These are phyloP conservation scores for Nilaparvata lugens DNA, from an alignment of 1,140 invertebrate species.

Conservation along the genomic window DNA sequence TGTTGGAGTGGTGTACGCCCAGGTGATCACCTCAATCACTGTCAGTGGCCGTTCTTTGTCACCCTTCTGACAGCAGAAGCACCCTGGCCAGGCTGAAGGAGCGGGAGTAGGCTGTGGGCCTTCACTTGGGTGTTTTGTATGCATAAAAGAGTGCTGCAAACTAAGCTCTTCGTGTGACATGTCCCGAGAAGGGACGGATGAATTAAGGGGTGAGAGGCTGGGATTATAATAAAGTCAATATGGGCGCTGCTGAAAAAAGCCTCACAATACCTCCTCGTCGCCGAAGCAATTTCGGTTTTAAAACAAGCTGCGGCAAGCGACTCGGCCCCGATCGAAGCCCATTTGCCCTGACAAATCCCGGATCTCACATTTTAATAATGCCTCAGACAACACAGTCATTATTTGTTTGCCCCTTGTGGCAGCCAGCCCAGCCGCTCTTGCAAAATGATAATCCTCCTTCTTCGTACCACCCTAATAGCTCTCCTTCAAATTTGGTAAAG, in stretches of 20 bases:
- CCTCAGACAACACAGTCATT: slow-evolving; percentile 4
- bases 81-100: not conserved
- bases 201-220: slow-evolving; percentile 4
- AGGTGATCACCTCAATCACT: slow-evolving; percentile 3
- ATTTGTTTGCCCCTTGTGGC: slow-evolving; percentile 1
- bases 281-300: slow-evolving; percentile 3
- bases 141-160: not conserved
- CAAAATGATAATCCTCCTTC: not conserved
- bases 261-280: not conserved
- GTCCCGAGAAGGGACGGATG: not conserved
- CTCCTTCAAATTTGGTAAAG: slow-evolving; percentile 5
- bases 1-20: not conserved
- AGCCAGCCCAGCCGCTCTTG: not conserved
- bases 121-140: not conserved
- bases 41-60: not conserved
- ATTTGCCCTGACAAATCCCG: slow-evolving; percentile 5
- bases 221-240: slow-evolving; percentile 6
- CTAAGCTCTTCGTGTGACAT: slow-evolving; percentile 2
- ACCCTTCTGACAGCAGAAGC: not conserved
- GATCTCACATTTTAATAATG: slow-evolving; percentile 3
- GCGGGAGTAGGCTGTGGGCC: too few relatives aligned
- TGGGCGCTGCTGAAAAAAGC: not conserved
- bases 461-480: not conserved
- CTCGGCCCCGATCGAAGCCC: not conserved
- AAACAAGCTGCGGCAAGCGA: not conserved